phyloP scores from a whole-genome alignment of 92 coral and sea anemone genomes.

The Muricea muricata region DNA sequence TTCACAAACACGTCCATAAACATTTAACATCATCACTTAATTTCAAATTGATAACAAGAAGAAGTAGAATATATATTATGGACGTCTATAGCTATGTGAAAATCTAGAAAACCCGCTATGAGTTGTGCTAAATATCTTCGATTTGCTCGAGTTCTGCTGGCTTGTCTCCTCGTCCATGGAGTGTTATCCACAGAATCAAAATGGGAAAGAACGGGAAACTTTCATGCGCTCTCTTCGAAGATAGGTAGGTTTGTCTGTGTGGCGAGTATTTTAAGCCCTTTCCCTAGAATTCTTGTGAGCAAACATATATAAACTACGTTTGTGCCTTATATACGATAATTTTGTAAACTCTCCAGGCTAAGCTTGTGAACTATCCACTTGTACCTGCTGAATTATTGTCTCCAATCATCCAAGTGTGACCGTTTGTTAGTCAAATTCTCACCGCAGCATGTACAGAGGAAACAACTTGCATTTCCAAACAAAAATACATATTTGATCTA shows the following conservation, averaged over 20 bases:
- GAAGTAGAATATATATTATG: too few relatives aligned
- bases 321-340: too few relatives aligned
- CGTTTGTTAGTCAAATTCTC: neutral
- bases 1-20: neutral
- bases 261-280: too few relatives aligned
- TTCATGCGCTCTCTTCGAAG: constrained; percentile 21
- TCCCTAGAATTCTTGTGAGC: too few relatives aligned
- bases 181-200: constrained; percentile 20
- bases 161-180: neutral
- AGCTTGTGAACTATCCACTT: neutral
- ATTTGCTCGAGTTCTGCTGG: neutral
- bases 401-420: neutral
- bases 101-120: too few relatives aligned
- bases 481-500: too few relatives aligned
- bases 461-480: too few relatives aligned
- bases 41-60: neutral
- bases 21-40: neutral
- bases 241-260: constrained; percentile 29
- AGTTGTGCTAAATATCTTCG: neutral
- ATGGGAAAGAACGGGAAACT: constrained; percentile 29
- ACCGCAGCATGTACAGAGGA: too few relatives aligned
- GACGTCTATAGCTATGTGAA: too few relatives aligned
- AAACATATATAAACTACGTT: neutral
- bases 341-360: too few relatives aligned
- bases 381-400: neutral